Conservation (phyloP, 2,113 vertebrate species). For the Myotis brandtii region DNA sequence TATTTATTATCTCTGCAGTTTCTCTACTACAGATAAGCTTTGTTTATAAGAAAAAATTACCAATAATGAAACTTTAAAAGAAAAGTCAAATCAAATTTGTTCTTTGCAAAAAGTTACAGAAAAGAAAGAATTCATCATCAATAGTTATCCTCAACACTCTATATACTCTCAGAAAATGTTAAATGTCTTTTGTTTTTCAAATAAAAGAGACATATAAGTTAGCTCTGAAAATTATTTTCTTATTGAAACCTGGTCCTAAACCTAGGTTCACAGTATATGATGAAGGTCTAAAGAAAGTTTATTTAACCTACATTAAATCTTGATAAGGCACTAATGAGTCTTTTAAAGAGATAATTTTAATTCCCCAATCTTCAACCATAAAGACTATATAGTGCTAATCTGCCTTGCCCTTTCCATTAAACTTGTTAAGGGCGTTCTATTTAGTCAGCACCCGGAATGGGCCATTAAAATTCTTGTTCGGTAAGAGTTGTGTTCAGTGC, state of each 20-base stretch:
- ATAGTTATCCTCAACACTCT: conserved; percentile 52
- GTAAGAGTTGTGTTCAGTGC: conserved; percentile 87
- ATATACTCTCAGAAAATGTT: conserved; percentile 71
- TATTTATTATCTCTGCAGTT: not conserved
- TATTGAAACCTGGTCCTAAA: conserved; percentile 77
- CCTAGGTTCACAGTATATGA: conserved; percentile 73
- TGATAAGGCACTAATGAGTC: conserved; percentile 90
- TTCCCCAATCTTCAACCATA: conserved; percentile 88
- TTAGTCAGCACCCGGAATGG: conserved; percentile 89
- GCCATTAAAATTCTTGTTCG: conserved; percentile 91
- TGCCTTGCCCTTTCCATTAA: conserved; percentile 92
- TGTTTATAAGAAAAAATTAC: conserved; percentile 53
- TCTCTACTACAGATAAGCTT: not conserved
- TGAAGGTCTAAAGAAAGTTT: conserved; percentile 83
- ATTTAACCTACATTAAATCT: conserved; percentile 90
- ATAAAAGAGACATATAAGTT: conserved; percentile 40
- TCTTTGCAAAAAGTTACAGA: conserved; percentile 67
- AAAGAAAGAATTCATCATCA: conserved; percentile 41
- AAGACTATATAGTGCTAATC: conserved; percentile 89
- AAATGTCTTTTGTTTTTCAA: conserved; percentile 67
- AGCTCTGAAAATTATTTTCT: conserved; percentile 79
- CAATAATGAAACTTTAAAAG: conserved; percentile 52
- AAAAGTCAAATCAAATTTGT: conserved; percentile 56
- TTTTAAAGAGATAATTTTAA: conserved; percentile 90
- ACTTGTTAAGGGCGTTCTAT: conserved; percentile 87